Percentiles rank a stretch among this genome's conserved stretches.
These are phyloP conservation scores for Pinna nobilis DNA, from an alignment of 1,140 invertebrate genomes.

Conservation along the genomic window DNA sequence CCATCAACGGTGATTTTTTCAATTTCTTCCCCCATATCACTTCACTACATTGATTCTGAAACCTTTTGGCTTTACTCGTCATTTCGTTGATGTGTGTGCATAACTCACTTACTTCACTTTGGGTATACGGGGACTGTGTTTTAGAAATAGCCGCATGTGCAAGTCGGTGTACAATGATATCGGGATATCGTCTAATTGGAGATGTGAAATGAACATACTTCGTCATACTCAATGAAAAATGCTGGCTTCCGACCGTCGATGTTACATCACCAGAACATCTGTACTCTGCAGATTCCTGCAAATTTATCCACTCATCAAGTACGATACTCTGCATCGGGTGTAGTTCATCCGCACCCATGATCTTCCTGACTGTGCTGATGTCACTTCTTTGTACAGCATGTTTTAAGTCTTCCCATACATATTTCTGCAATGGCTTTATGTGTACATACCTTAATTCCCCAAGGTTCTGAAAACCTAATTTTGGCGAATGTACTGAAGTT, in stretches of 20 bases:
- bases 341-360: slow-evolving; percentile 26
- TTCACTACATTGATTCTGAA: slow-evolving; percentile 38
- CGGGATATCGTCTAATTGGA: slow-evolving; percentile 74
- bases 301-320: slow-evolving; percentile 35
- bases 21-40: slow-evolving; percentile 32
- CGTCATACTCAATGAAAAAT: slow-evolving; percentile 47
- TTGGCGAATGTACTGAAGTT: no score
- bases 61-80: slow-evolving; percentile 42
- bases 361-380: slow-evolving; percentile 4
- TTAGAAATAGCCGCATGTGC: slow-evolving; percentile 48
- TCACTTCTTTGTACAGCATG: not conserved
- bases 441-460: not conserved
- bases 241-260: slow-evolving; percentile 3
- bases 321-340: slow-evolving; percentile 34
- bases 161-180: slow-evolving; percentile 69
- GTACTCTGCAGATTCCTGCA: slow-evolving; percentile 38
- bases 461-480: no score
- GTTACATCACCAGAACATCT: slow-evolving; percentile 24
- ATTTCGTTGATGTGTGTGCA: slow-evolving; percentile 48
- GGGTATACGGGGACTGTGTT: slow-evolving; percentile 32
- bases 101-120: slow-evolving; percentile 43
- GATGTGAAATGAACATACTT: slow-evolving; percentile 75
- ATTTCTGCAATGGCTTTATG: slow-evolving; percentile 27
- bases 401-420: slow-evolving; percentile 18
- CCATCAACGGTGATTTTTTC: slow-evolving; percentile 26